Evolutionary conservation across 1,140 invertebrate genomes (phyloP).

Genomic region (Lucilia cuprina): DNA sequence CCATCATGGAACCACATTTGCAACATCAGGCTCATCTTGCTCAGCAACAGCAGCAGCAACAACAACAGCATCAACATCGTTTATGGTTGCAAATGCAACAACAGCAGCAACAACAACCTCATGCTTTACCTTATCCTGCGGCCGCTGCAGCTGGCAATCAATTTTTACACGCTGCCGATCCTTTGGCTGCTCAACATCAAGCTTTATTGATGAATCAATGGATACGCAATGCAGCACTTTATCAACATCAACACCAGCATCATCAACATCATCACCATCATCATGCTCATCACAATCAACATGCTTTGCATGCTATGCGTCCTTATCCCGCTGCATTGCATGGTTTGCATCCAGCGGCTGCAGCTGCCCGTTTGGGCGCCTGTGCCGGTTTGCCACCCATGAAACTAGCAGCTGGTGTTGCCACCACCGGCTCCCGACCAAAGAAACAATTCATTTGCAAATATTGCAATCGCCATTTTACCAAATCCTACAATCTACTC

Average conservation of each 20-base stretch:
- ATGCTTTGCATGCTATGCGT: constrained; percentile 47
- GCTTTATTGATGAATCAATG: constrained; percentile 74
- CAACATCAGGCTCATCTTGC: constrained; percentile 22
- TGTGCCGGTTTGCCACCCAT: constrained; percentile 65
- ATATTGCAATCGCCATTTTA: constrained; percentile 93
- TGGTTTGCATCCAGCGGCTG: constrained; percentile 56
- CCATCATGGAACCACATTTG: constrained; percentile 21
- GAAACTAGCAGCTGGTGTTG: constrained; percentile 52
- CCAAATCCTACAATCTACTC: constrained; percentile 94
- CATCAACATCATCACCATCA: constrained; percentile 38
- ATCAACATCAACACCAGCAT: constrained; percentile 66
- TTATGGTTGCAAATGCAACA: constrained; percentile 51
- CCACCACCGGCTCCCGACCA: constrained; percentile 67
- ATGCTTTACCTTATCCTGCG: constrained; percentile 27
- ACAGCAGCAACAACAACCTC: constrained; percentile 51
- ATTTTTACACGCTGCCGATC: constrained; percentile 51
- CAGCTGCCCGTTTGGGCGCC: constrained; percentile 45
- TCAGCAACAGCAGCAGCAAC: constrained; percentile 39
- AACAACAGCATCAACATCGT: constrained; percentile 55
- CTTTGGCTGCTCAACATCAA: constrained; percentile 63
- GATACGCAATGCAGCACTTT: constrained; percentile 73
- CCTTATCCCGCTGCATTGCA: constrained; percentile 58
- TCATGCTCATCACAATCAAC: not conserved
- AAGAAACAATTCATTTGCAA: constrained; percentile 97
- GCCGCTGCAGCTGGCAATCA: not conserved